phyloP scores from a whole-genome alignment of 2,113 vertebrate genomes.

The Amphiprion percula region DNA sequence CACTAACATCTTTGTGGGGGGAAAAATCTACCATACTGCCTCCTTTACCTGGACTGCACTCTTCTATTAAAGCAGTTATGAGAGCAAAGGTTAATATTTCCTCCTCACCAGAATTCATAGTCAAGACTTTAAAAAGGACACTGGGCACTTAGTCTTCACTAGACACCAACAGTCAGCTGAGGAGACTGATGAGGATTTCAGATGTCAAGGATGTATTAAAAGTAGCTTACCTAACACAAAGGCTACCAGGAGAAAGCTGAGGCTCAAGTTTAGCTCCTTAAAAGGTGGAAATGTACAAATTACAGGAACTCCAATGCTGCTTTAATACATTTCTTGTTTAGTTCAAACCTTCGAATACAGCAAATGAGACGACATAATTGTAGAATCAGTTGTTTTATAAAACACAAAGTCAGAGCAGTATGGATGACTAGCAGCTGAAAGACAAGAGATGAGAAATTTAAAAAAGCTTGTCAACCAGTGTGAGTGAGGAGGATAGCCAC shows the following conservation, averaged over 20 bases:
- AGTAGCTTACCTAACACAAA: background rate
- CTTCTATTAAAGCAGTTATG: constrained; percentile 5
- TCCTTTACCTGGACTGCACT: background rate
- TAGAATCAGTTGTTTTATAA: background rate
- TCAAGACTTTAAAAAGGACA: background rate
- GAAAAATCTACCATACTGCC: background rate
- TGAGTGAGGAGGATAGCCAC: no score
- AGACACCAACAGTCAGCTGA: constrained; percentile 1
- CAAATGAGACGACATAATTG: background rate
- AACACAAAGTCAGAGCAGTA: no score
- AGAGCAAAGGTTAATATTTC: background rate
- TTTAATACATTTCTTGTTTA: background rate
- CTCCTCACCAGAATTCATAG: background rate
- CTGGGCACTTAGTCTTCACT: background rate
- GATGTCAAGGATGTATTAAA: background rate
- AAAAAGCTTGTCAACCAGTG: no score
- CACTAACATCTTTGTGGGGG: background rate
- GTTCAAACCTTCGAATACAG: background rate
- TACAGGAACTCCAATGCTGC: background rate
- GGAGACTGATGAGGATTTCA: background rate
- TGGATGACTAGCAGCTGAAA: no score
- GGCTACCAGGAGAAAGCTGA: background rate
- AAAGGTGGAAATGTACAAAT: background rate
- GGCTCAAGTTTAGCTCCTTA: background rate
- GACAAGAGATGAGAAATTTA: no score